Evolutionary conservation across 2,888 invertebrate genomes (phyloP).

Genomic region (Exephanes ischioxanthus): DNA sequence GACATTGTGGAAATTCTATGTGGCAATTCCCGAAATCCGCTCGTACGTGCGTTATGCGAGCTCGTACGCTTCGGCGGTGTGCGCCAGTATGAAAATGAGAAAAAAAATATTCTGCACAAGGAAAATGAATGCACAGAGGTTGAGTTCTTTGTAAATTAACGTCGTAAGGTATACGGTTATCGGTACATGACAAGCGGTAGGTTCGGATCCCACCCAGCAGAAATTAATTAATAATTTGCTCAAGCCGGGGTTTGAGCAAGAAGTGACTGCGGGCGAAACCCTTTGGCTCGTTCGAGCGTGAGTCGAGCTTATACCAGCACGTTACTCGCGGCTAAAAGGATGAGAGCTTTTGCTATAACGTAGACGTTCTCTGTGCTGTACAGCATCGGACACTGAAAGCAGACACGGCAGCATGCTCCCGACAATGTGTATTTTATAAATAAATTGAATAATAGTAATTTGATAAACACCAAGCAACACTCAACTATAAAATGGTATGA

Average conservation of each 20-base stretch:
- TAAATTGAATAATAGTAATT: background rate
- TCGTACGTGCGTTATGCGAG: background rate
- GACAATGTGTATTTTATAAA: background rate
- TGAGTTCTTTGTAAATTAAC: background rate
- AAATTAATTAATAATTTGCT: slow-evolving; percentile 29
- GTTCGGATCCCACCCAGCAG: background rate
- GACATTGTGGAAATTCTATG: background rate
- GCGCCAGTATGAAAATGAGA: background rate
- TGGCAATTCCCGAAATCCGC: background rate
- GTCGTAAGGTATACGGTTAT: slow-evolving; percentile 3
- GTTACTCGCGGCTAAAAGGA: background rate
- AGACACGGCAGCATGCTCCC: background rate
- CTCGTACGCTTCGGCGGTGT: background rate
- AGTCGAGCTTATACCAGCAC: slow-evolving; percentile 10
- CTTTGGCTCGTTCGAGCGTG: slow-evolving; percentile 10
- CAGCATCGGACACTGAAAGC: background rate
- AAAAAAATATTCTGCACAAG: background rate
- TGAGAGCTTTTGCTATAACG: slow-evolving; percentile 21
- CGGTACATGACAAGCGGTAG: slow-evolving; percentile 9
- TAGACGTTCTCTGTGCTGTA: slow-evolving; percentile 4
- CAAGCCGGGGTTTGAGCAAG: slow-evolving; percentile 6
- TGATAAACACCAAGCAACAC: background rate
- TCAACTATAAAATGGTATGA: too few relatives aligned
- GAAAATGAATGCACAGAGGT: slow-evolving; percentile 1
- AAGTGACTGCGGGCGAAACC: slow-evolving; percentile 10